Conservation (phyloP, 2,888 invertebrate genomes). For the Neoitamus cyanurus region DNA sequence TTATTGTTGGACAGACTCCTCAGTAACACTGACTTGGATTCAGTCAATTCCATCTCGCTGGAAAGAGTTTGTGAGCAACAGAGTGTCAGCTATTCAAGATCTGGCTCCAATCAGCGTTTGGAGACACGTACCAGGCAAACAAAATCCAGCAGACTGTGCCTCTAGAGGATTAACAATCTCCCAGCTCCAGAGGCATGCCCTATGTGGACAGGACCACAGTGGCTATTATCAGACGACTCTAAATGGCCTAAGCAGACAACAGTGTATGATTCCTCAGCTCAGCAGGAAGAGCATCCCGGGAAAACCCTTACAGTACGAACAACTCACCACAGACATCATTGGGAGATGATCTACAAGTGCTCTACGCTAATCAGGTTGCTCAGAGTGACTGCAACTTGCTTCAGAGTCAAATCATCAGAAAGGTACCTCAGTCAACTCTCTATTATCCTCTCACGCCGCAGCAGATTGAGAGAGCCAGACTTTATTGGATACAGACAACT, state of each 20-base stretch:
- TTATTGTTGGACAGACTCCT: background rate
- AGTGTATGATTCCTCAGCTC: conserved; percentile 30
- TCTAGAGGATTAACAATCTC: conserved; percentile 40
- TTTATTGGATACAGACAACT: no score
- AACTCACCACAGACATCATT: no score
- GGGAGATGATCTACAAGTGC: background rate
- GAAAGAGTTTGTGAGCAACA: background rate
- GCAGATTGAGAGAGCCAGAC: no score
- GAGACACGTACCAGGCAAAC: conserved; percentile 20
- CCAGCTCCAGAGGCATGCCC: background rate
- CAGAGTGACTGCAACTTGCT: background rate
- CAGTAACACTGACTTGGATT: background rate
- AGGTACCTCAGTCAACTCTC: no score
- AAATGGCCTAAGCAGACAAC: no score
- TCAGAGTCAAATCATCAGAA: no score
- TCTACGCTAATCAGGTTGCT: background rate
- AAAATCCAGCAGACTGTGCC: conserved; percentile 37
- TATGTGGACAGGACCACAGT: conserved; percentile 44
- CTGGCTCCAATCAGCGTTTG: background rate
- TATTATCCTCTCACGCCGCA: no score
- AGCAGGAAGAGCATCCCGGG: background rate
- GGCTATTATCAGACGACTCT: background rate
- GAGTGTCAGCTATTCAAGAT: conserved; percentile 1
- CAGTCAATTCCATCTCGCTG: background rate
- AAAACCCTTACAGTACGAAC: no score